Evolutionary conservation across 92 coral and sea anemone species (phyloP), one percentile per base, ranked within the genome.

Genomic region (Heliopora coerulea): DNA sequence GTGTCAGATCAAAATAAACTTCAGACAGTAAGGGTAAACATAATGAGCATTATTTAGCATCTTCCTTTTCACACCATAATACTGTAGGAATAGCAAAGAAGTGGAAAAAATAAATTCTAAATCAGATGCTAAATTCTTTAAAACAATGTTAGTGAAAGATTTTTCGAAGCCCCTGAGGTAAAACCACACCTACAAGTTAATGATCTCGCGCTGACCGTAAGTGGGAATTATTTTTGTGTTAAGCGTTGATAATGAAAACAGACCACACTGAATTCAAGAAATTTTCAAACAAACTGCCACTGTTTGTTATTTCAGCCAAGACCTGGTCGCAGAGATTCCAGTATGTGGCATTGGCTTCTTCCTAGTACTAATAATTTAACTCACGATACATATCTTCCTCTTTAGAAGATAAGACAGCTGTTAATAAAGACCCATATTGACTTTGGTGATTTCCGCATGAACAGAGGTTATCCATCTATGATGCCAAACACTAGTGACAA

Each of bases 231-330:
- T 5, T 52, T 67, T 20, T 28, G 25, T 39, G 9, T 34, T 63
- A 67, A 8, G 48, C 74, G 18, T 44, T 70, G 21, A 33, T 70
- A 39, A 63, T 30, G 21, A 30, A n/a, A 20, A 50, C 8, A 15
- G 77, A 70, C 77, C 77, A 70, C 77, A 70, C 77, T 32, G 77
- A 70, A 67, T 24, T 29, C 58, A 67, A 27, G 48, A 42, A 26
- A 42, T 20, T 17, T 21, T 17, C 44, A 49, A 48, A 44, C 74
- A 67, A 48, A 29, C 21, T 42, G n/a, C n/a, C 59, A 49, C 31
- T 67, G 59, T 54, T 52, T 70, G 77, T 70, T 52, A 54, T 70
- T 70, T 70, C 63, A 52, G 63, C 27, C 49, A 30, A 68, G 54
- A 35, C 20, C 59, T 28, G 52, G 63, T 35, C 49, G 63, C 20